phyloP scores from a whole-genome alignment of 1,140 invertebrate species.

The Caenorhabditis briggsae region DNA sequence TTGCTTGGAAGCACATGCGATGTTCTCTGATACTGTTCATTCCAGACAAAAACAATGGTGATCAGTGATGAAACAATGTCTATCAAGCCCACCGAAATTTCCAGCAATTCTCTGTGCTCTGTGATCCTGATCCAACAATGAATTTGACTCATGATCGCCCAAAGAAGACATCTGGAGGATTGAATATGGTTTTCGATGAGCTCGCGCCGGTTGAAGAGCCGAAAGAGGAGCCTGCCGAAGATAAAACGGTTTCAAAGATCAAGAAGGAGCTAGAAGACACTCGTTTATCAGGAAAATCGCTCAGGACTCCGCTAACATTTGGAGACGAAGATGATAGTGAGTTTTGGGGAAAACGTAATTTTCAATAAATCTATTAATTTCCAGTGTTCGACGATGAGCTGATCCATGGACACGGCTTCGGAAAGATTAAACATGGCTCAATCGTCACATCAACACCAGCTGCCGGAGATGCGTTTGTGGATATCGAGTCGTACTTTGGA shows the following conservation, averaged over 20 bases:
- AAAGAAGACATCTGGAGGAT: neutral
- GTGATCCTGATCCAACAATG: conserved; percentile 49
- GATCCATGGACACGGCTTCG: neutral
- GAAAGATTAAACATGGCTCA: no score
- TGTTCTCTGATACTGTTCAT: conserved; percentile 54
- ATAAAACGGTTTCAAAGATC: neutral
- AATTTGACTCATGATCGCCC: neutral
- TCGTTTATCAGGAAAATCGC: neutral
- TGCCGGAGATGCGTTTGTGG: neutral
- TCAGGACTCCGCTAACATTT: neutral
- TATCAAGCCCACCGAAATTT: neutral
- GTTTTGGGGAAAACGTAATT: neutral
- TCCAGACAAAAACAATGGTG: neutral
- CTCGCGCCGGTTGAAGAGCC: neutral
- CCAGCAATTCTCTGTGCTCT: conserved; percentile 14
- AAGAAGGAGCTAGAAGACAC: neutral
- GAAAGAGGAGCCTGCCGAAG: neutral
- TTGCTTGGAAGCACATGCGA: conserved; percentile 34
- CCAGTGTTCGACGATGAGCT: neutral
- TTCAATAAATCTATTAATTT: conserved; percentile 1
- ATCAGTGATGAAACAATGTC: no score
- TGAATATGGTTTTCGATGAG: conserved; percentile 39
- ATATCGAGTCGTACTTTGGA: neutral
- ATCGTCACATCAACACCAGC: conserved; percentile 54
- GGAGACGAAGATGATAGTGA: neutral